Evolutionary conservation across 2,888 invertebrate genomes (phyloP), one percentile per base, ranked within the genome.

Genomic region (Spodoptera picta): DNA sequence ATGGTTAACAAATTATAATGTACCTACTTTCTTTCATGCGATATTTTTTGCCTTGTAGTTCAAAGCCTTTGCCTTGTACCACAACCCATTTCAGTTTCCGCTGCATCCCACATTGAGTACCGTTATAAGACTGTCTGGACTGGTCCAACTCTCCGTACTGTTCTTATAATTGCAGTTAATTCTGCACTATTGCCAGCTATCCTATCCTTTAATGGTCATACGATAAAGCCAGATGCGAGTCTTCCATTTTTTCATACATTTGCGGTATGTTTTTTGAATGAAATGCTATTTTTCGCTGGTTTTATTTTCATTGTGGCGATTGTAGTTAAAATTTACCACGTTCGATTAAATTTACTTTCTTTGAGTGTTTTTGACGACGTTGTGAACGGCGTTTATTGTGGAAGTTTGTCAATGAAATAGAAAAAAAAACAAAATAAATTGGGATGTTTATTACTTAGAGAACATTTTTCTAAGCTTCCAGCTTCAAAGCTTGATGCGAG

Each of bases 121-220:
- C 93, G 94, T 93, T 93, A 92, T 72, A 65, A 71, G 74, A 89
- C 89, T 84, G 87, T 90, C 83, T 79, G 80, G 81, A 79, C 88
- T 76, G 81, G 88, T 87, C 83, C 73, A 61, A 73, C 65, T 73
- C 79, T 69, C 83, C 79, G 88, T 91, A 92, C 92, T 92, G 92
- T 92, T 89, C 89, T 89, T 91, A 88, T 93, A 93, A 93, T 93
- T 93, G 92, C 91, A 90, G 91, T 90, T 90, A 92, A 91, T 92
- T 86, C 88, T 85, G 88, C 84, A 80, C 83, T 84, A 85, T 87
- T 80, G 85, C 74, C 64, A 71, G 73, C 64, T 74, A 83, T 75
- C 82, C 84, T 75, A 75, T 80, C 67, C 66, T 82, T 77, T 87
- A 85, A 48, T 66, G 59, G 19, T 2, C 44, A 54, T 78, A 55